A percentile compares a stretch with the other conserved stretches of the same genome.
These are phyloP conservation scores for Oreohelix idahoensis DNA, from an alignment of 1,140 invertebrate species.

Conservation along the genomic window DNA sequence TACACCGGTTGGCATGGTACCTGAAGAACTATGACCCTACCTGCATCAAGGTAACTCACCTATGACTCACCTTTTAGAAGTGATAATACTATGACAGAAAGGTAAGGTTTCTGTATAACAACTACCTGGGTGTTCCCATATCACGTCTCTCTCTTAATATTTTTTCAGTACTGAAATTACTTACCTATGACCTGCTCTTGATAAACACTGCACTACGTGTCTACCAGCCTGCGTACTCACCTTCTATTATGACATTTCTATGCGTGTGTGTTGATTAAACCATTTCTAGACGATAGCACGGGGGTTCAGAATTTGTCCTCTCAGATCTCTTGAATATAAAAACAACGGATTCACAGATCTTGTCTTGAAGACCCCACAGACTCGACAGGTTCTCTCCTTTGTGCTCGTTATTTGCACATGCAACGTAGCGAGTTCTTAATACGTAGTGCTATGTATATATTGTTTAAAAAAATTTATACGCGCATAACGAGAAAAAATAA, in stretches of 20 bases:
- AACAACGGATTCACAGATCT: no score
- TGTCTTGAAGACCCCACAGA: no score
- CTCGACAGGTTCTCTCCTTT: no score
- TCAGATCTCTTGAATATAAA: no score
- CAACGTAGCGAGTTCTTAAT: no score
- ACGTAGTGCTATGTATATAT: no score
- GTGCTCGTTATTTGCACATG: no score
- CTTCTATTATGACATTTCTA: neutral
- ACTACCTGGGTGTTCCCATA: neutral
- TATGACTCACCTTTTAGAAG: neutral
- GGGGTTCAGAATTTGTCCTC: no score
- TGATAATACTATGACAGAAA: constrained; percentile 3
- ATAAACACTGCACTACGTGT: neutral
- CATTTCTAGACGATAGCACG: neutral
- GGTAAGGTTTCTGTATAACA: neutral
- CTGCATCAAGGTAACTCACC: neutral
- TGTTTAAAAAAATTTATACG: no score
- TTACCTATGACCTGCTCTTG: neutral
- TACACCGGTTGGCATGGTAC: no score
- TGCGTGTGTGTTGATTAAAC: neutral
- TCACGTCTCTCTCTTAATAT: neutral
- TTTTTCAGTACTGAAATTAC: constrained; percentile 8
- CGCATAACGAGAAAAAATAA: no score
- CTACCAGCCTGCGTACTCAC: neutral
- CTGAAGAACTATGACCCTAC: no score